phyloP scores from a whole-genome alignment of 2,113 vertebrate genomes.

The Xiphophorus maculatus region DNA sequence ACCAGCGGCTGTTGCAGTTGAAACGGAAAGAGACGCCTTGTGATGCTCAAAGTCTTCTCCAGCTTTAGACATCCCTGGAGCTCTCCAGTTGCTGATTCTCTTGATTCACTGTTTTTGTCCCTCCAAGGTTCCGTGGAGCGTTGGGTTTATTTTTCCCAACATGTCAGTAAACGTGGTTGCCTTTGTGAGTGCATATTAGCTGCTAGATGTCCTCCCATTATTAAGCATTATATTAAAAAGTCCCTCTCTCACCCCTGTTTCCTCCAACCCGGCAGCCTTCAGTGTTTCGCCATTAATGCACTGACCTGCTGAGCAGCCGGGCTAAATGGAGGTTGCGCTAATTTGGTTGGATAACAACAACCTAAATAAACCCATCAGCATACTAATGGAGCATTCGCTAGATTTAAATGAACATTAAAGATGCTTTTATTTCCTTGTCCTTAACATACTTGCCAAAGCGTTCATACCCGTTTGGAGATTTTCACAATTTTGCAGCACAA shows the following conservation, averaged over 20 bases:
- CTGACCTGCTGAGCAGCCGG: constrained; percentile 47
- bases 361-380: constrained; percentile 51
- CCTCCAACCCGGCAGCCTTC: constrained; percentile 32
- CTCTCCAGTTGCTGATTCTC: constrained; percentile 5
- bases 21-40: background rate
- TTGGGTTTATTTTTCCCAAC: constrained; percentile 2
- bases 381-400: constrained; percentile 53
- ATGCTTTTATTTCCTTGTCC: constrained; percentile 55
- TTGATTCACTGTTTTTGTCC: constrained; percentile 8
- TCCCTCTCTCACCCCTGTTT: constrained; percentile 26
- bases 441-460: background rate
- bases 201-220: constrained; percentile 22
- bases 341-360: constrained; percentile 42
- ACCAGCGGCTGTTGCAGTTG: background rate
- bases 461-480: background rate
- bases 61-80: constrained; percentile 16
- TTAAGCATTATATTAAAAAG: constrained; percentile 37
- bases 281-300: constrained; percentile 47
- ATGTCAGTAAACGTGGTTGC: constrained; percentile 6
- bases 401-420: constrained; percentile 52
- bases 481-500: background rate
- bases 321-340: constrained; percentile 53
- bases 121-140: constrained; percentile 1
- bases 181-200: constrained; percentile 19
- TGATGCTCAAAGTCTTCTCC: constrained; percentile 2